These are phyloP conservation scores for Caenorhabditis doughertyi DNA, from an alignment of 2,888 invertebrate species.

Conservation along the genomic window DNA sequence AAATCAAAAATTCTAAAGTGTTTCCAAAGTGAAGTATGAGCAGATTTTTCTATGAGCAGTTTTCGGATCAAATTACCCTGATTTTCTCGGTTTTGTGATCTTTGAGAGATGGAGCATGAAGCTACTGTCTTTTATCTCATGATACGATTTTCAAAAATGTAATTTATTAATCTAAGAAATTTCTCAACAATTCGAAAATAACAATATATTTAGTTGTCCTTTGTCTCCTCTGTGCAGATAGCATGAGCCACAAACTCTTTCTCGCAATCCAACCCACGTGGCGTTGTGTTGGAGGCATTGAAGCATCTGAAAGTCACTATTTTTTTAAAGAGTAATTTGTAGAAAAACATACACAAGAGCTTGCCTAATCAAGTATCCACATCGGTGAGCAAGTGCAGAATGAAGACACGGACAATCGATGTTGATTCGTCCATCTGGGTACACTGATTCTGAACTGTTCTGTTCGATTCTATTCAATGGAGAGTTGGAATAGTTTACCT, in stretches of 20 bases:
- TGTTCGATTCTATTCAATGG: no score
- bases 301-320: conserved; percentile 58
- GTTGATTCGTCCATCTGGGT: conserved; percentile 66
- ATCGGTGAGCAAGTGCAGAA: conserved; percentile 67
- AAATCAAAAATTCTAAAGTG: conserved; percentile 36
- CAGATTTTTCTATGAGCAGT: neutral
- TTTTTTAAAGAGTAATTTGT: neutral
- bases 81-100: conserved; percentile 22
- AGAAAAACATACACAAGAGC: conserved; percentile 55
- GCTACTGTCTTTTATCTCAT: no score
- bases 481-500: conserved; percentile 17
- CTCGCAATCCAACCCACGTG: conserved; percentile 68
- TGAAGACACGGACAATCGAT: conserved; percentile 67
- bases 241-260: conserved; percentile 60
- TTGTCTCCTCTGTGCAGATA: conserved; percentile 41
- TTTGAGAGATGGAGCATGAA: neutral
- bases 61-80: conserved; percentile 27
- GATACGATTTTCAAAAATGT: no score
- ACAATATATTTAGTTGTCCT: neutral
- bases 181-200: neutral
- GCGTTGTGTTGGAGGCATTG: conserved; percentile 57
- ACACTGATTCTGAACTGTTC: conserved; percentile 59
- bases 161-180: neutral
- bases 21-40: conserved; percentile 31
- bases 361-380: conserved; percentile 65